Percentiles rank a stretch among this genome's conserved stretches.
Conservation (phyloP, 53 echinoderm and acorn worm genomes). For the Patiria pectinifera region DNA sequence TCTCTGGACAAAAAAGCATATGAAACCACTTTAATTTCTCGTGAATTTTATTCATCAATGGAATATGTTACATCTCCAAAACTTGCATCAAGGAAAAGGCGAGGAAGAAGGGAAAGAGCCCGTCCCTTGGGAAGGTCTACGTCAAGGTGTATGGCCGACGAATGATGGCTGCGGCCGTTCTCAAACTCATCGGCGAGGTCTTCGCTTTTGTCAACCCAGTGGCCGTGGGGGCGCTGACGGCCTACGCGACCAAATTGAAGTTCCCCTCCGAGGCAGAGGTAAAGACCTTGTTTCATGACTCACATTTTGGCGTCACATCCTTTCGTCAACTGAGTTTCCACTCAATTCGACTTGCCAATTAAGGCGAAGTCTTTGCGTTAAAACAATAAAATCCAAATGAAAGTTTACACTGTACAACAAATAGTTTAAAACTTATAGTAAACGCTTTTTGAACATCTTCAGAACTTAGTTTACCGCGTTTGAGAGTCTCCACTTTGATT, state of each 20-base stretch:
- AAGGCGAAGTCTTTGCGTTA: no score
- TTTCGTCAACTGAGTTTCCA: no score
- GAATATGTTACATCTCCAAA: background rate
- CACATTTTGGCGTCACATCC: no score
- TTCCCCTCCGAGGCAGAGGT: slow-evolving; percentile 16
- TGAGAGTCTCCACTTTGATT: no score
- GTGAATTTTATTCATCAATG: background rate
- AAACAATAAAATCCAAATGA: no score
- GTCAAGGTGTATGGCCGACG: slow-evolving; percentile 66
- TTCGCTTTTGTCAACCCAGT: slow-evolving; percentile 55
- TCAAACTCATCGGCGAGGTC: slow-evolving; percentile 75
- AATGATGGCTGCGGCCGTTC: slow-evolving; percentile 67
- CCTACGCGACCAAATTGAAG: slow-evolving; percentile 38
- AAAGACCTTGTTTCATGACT: background rate
- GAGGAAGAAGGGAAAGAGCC: slow-evolving; percentile 50
- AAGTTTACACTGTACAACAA: no score
- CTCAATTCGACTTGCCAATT: no score
- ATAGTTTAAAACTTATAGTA: no score
- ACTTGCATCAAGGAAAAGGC: slow-evolving; percentile 47
- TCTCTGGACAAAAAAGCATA: no score
- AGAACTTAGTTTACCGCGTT: no score
- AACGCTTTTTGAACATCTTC: no score
- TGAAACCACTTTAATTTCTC: no score
- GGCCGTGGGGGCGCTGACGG: slow-evolving; percentile 55
- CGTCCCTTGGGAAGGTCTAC: slow-evolving; percentile 68